phyloP scores from a whole-genome alignment of 2,113 vertebrate species.

The Melanocharis versteri region DNA sequence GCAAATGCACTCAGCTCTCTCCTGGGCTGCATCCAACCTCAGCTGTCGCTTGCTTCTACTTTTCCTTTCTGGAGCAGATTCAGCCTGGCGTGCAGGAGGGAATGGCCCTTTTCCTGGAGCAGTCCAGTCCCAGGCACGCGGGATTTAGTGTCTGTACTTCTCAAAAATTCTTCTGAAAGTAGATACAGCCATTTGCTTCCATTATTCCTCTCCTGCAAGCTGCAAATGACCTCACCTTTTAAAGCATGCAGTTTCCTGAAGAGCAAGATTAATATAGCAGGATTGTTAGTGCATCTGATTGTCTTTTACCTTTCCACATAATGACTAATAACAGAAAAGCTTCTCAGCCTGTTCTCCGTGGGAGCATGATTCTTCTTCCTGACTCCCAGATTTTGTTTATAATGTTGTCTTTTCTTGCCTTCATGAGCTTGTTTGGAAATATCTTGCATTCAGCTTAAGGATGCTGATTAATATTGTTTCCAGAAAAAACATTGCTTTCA shows the following conservation, averaged over 20 bases:
- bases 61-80: background rate
- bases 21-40: background rate
- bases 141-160: background rate
- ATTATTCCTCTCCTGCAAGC: background rate
- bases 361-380: background rate
- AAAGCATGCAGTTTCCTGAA: background rate
- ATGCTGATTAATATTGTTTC: background rate
- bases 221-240: background rate
- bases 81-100: background rate
- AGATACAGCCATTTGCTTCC: background rate
- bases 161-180: background rate
- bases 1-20: background rate
- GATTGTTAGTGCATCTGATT: background rate
- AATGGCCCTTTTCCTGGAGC: background rate
- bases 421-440: background rate
- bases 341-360: background rate
- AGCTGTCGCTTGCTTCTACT: background rate
- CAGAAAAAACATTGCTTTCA: background rate
- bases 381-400: constrained; percentile 44
- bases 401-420: constrained; percentile 9
- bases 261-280: background rate
- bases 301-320: background rate
- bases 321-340: background rate
- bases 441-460: background rate
- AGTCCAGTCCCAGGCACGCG: background rate